Evolutionary conservation across 2,797 vertebrate genomes (phyloP), one percentile per base, ranked within the genome.

Genomic region (Ficedula albicollis): DNA sequence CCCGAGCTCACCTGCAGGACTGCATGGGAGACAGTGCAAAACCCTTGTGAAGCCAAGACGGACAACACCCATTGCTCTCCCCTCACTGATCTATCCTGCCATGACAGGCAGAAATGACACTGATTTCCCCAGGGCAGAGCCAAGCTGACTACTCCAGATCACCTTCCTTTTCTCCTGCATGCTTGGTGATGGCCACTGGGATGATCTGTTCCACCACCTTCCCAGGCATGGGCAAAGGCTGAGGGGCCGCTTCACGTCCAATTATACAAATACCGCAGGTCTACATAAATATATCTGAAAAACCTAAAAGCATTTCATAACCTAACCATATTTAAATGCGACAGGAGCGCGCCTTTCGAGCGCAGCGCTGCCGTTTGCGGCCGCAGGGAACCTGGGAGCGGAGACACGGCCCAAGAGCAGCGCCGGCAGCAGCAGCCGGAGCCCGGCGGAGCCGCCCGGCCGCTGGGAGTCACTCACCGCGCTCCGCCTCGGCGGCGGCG

Each of bases 351-450:
- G 18, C 1, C 8, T 41, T 9, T 11, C 0, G 5, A 22, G 29
- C 0, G 22, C 58, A 52, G 2, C 1, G 16, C 34, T 1, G 32
- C 36, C 4, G 1, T 1, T 3, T 2, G 2, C 0, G 43, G 12
- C 81, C 5, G 30, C 32, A 12, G 26, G 17, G 8, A 7, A 0
- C 2, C 32, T 2, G 14, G 1, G 8, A 22, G 39, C 2, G 32
- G 44, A 5, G 13, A 4, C 43, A 1, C 20, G 4, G 17, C 34
- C 18, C 39, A 4, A 5, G 6, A 1, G 1, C 16, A 3, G 4
- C 15, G 32, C 22, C 44, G 44, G 56, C 44, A 39, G 13, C 23
- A 15, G 51, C 69, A 44, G 52, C 3, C 55, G 3, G 21, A 36
- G n/a, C 26, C 52, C 41, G n/a, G 34, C 34, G 26, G 48, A 20